Evolutionary conservation across 2,888 invertebrate species (phyloP), one percentile per base, ranked within the genome.

Genomic region (Schrankia costaestrigalis): DNA sequence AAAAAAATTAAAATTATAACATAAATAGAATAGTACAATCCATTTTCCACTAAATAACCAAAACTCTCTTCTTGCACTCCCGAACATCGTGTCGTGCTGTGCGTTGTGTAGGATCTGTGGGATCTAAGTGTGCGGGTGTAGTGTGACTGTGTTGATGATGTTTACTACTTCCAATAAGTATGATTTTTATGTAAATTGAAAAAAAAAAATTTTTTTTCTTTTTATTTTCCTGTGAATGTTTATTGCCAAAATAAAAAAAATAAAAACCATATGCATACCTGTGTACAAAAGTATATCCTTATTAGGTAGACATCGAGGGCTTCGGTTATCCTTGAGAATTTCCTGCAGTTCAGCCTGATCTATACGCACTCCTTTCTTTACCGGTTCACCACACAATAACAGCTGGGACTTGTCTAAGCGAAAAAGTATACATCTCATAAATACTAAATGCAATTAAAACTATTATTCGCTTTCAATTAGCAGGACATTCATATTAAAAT

Each of bases 251-350:
- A 33, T 19, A 13, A 33, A 12, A 23, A 8, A 1, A 17, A 18
- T 5, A 6, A 10, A 9, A 2, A 10, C 23, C 1, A 2, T 13
- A 13, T 12, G 9, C 33, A 34, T 56, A 88, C 93, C 91, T 78
- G 91, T 91, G 56, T 91, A 93, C 9, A 93, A 86, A 60, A 93
- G 90, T 41, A 94, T 85, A 60, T 93, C 91, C 66, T 91, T 91
- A 41, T 90, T 90, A 11, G 92, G 90, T 37, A 94, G 90, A 57
- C 93, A 93, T 7, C 91, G 85, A 0, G 94, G 93, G 38, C 91
- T 90, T 41, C 85, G 89, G 46, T 89, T 90, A 35, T 89, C 89
- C 28, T 88, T 85, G 6, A 90, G 61, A 17, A 86, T 77, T 18
- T 85, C 85, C 40, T 86, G 86, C 19, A 89, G 46, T 36, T 86